Conservation (phyloP, 2,888 invertebrate species). For the Drosophila antonietae region DNA sequence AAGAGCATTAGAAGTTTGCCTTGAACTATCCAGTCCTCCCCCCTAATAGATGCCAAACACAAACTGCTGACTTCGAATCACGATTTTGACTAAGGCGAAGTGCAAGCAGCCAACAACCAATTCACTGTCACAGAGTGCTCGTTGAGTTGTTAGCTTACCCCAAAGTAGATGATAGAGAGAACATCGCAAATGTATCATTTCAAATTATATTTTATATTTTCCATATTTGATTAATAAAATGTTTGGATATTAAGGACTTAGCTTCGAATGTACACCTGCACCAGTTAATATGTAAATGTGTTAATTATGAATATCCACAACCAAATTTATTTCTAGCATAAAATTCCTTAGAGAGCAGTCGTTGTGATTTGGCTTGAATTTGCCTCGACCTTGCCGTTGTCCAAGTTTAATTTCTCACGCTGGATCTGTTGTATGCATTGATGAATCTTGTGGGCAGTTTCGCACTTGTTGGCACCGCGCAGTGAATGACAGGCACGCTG, state of each 20-base stretch:
- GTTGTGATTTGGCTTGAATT: conserved; percentile 8
- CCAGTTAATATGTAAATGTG: background rate
- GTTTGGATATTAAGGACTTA: background rate
- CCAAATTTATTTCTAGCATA: background rate
- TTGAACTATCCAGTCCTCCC: conserved; percentile 38
- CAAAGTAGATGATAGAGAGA: conserved; percentile 18
- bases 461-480: conserved; percentile 62
- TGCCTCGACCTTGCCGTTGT: conserved; percentile 15
- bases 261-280: background rate
- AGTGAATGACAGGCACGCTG: conserved; percentile 47
- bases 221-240: conserved; percentile 2
- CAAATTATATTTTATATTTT: background rate
- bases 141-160: background rate
- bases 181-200: background rate
- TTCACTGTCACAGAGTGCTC: conserved; percentile 11
- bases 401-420: background rate
- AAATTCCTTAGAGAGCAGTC: background rate
- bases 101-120: conserved; percentile 23
- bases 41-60: conserved; percentile 32
- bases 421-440: conserved; percentile 44
- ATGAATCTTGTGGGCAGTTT: conserved; percentile 64
- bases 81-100: conserved; percentile 26
- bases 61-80: conserved; percentile 23
- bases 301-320: background rate
- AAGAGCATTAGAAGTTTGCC: conserved; percentile 79